Evolutionary conservation across 64 coral and sea anemone genomes (phyloP).

Genomic region (Hydrozoanthus tunicans): DNA sequence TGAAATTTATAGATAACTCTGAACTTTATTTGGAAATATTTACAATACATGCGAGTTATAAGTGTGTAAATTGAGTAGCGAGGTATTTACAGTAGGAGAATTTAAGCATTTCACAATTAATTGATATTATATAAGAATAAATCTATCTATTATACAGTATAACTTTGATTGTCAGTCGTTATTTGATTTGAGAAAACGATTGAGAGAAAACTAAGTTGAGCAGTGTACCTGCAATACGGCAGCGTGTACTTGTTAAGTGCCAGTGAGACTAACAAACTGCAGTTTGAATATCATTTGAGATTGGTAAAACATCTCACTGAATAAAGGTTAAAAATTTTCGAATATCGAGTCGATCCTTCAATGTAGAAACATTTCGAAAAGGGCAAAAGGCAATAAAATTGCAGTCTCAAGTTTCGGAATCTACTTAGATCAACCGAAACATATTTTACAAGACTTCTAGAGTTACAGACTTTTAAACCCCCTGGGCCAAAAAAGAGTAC

Average conservation of each 20-base stretch:
- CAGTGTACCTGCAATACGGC: neutral
- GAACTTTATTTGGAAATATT: constrained; percentile 43
- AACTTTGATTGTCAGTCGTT: neutral
- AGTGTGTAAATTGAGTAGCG: neutral
- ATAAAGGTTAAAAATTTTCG: neutral
- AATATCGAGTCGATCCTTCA: neutral
- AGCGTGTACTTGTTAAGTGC: neutral
- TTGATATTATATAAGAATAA: constrained; percentile 26
- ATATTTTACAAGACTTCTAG: neutral
- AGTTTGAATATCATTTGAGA: neutral
- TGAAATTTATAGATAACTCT: constrained; percentile 1
- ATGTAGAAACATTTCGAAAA: neutral
- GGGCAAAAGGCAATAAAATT: constrained; percentile 2
- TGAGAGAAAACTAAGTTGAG: neutral
- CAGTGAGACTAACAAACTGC: neutral
- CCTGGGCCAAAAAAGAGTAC: neutral
- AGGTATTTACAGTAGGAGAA: constrained; percentile 21
- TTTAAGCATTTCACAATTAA: constrained; percentile 17
- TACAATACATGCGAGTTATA: constrained; percentile 31
- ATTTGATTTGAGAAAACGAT: neutral
- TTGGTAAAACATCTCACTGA: neutral
- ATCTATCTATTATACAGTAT: constrained; percentile 12
- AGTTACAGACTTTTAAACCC: neutral
- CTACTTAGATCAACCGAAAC: neutral
- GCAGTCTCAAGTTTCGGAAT: neutral